Evolutionary conservation across 2,888 invertebrate genomes (phyloP).

Genomic region (Noctua fimbriata): DNA sequence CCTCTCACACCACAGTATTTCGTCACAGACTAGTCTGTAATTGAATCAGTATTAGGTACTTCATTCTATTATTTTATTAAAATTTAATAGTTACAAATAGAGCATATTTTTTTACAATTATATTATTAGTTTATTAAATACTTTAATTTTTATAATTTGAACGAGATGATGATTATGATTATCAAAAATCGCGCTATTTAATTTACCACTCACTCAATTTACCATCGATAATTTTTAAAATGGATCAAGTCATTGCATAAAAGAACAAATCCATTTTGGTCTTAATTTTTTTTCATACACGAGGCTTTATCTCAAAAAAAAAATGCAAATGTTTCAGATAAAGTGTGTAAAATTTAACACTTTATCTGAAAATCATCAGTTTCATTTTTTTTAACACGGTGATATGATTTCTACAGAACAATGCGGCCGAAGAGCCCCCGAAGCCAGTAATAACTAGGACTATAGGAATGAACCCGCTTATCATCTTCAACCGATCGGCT

Average conservation of each 20-base stretch:
- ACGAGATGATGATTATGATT: background rate
- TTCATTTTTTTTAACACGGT: background rate
- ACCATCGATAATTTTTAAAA: background rate
- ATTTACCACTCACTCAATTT: background rate
- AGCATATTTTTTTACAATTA: background rate
- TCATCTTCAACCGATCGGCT: constrained; percentile 13
- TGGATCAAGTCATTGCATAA: constrained; percentile 6
- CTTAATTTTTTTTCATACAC: background rate
- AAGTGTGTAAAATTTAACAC: background rate
- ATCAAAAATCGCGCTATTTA: background rate
- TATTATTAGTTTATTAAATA: background rate
- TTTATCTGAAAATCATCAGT: background rate
- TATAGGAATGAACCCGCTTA: constrained; percentile 62
- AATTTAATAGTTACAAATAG: background rate
- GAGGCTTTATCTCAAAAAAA: background rate
- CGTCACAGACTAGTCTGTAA: background rate
- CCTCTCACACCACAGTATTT: background rate
- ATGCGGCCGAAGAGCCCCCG: constrained; percentile 56
- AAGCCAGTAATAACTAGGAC: constrained; percentile 67
- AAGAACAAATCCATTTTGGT: background rate
- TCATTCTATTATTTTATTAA: background rate
- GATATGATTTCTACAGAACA: constrained; percentile 56
- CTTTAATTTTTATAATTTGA: background rate
- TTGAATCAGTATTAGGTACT: background rate
- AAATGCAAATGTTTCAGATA: no score